Conservation (phyloP, 92 coral and sea anemone genomes). For the Anthopleura xanthogrammica region DNA sequence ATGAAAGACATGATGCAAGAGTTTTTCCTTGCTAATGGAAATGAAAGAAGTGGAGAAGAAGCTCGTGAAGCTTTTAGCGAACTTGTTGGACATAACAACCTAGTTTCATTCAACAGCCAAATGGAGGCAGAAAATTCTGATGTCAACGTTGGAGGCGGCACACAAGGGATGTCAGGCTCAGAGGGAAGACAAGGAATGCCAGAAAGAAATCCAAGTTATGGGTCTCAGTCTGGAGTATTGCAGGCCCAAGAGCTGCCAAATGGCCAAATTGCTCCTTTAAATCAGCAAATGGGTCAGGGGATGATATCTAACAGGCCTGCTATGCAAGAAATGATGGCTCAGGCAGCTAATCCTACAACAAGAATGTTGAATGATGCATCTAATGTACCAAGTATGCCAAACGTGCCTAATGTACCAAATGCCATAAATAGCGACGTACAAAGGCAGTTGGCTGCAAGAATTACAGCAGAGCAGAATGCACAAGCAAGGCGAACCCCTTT, state of each 20-base stretch:
- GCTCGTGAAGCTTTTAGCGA: slow-evolving; percentile 72
- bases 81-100: slow-evolving; percentile 59
- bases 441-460: not conserved
- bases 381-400: slow-evolving; percentile 5
- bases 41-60: slow-evolving; percentile 57
- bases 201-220: not conserved
- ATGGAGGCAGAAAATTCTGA: slow-evolving; percentile 38
- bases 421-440: not conserved
- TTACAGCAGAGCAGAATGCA: not conserved
- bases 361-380: slow-evolving; percentile 24
- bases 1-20: slow-evolving; percentile 87
- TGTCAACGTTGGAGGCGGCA: slow-evolving; percentile 13
- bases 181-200: slow-evolving; percentile 12
- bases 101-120: slow-evolving; percentile 49
- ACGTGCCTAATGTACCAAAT: not conserved
- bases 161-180: not conserved
- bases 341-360: slow-evolving; percentile 27
- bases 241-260: slow-evolving; percentile 49
- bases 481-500: slow-evolving; percentile 7
- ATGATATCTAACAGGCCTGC: not conserved
- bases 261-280: slow-evolving; percentile 40
- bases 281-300: slow-evolving; percentile 6
- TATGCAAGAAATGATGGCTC: slow-evolving; percentile 24
- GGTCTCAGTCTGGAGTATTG: slow-evolving; percentile 9
- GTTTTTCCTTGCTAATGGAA: slow-evolving; percentile 69